Conservation (phyloP, 1,140 invertebrate species). For the Pygmarrhopalites habei region DNA sequence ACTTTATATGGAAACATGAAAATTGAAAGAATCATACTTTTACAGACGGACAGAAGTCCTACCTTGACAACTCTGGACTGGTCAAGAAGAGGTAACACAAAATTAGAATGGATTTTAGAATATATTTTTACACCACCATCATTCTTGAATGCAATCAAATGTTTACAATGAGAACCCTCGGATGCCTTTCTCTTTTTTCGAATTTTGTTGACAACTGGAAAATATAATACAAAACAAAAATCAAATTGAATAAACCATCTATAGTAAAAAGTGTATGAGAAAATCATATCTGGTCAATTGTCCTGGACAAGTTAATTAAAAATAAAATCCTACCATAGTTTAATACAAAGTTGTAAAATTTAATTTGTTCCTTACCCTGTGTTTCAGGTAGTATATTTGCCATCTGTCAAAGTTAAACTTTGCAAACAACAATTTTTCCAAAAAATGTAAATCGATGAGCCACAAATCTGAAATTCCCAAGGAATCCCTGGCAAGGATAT, state of each 20-base stretch:
- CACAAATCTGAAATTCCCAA: background rate
- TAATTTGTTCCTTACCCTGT: too few relatives aligned
- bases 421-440: too few relatives aligned
- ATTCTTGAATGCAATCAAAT: conserved; percentile 28
- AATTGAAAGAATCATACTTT: background rate
- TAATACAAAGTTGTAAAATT: too few relatives aligned
- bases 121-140: conserved; percentile 16
- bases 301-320: too few relatives aligned
- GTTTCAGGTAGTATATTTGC: background rate
- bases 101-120: conserved; percentile 20
- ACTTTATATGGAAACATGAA: background rate
- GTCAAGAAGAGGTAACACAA: conserved; percentile 17
- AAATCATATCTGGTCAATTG: too few relatives aligned
- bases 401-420: too few relatives aligned
- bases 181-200: background rate
- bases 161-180: conserved; percentile 21
- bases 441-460: too few relatives aligned
- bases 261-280: too few relatives aligned
- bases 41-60: too few relatives aligned
- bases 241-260: too few relatives aligned
- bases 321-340: too few relatives aligned
- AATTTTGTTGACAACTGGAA: background rate
- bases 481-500: background rate
- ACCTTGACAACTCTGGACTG: conserved; percentile 14
- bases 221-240: too few relatives aligned